These are phyloP conservation scores for Horisme vitalbata DNA, from an alignment of 2,888 invertebrate genomes.

Conservation along the genomic window DNA sequence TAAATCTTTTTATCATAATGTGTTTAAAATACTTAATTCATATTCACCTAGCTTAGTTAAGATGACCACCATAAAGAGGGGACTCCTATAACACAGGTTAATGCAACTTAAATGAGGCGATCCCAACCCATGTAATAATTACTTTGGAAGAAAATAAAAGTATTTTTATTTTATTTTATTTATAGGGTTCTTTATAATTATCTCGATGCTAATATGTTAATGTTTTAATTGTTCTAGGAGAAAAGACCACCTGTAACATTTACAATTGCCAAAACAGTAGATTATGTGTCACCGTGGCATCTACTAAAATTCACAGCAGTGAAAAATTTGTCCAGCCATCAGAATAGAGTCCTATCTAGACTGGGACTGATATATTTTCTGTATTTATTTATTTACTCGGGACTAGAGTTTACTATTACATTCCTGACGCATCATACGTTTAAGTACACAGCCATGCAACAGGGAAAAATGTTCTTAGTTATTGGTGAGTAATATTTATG, in stretches of 20 bases:
- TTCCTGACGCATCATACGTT: constrained; percentile 97
- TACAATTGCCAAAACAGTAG: constrained; percentile 85
- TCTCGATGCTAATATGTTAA: not conserved
- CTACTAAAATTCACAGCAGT: constrained; percentile 86
- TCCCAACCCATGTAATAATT: no score
- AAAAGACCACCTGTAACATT: constrained; percentile 87
- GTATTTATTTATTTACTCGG: constrained; percentile 97
- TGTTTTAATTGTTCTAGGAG: constrained; percentile 72
- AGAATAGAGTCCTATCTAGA: constrained; percentile 84
- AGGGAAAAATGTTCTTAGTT: constrained; percentile 98
- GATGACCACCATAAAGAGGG: no score
- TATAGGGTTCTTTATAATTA: no score
- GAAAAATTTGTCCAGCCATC: constrained; percentile 83
- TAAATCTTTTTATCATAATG: no score
- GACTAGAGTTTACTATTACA: constrained; percentile 97
- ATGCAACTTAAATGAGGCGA: no score
- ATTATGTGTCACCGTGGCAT: constrained; percentile 73
- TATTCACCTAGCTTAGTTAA: no score
- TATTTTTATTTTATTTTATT: no score
- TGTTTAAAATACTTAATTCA: no score
- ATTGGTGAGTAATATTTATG: constrained; percentile 84
- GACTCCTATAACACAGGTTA: no score
- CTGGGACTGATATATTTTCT: constrained; percentile 93
- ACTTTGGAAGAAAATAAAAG: no score
- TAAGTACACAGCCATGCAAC: constrained; percentile 95